These are phyloP conservation scores for Coleophora deauratella DNA, from an alignment of 2,888 invertebrate genomes.

Conservation along the genomic window DNA sequence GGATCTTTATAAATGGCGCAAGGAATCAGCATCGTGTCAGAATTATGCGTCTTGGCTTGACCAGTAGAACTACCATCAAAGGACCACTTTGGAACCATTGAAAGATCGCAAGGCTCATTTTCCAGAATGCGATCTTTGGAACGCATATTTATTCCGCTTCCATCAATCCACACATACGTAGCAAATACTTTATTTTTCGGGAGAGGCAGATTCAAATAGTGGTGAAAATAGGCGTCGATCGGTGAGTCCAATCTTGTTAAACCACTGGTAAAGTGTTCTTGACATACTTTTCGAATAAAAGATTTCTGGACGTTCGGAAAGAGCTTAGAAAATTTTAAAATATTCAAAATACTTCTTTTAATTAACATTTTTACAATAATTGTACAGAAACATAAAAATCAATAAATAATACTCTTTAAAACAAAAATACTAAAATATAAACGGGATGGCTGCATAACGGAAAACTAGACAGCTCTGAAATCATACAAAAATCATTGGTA, in stretches of 20 bases:
- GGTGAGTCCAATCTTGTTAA: too few species aligned
- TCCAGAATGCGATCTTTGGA: slow-evolving; percentile 79
- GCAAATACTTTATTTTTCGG: slow-evolving; percentile 75
- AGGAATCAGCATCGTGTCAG: slow-evolving; percentile 91
- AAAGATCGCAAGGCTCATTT: slow-evolving; percentile 69
- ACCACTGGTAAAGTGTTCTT: slow-evolving; percentile 2
- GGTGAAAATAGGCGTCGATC: slow-evolving; percentile 33
- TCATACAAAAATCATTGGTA: too few species aligned
- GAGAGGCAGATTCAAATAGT: slow-evolving; percentile 58
- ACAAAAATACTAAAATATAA: too few species aligned
- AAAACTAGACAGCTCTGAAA: too few species aligned
- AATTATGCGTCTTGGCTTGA: slow-evolving; percentile 86
- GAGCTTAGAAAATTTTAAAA: neutral
- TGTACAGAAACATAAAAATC: too few species aligned
- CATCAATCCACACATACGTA: slow-evolving; percentile 87
- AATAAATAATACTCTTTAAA: too few species aligned
- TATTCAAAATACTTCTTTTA: neutral
- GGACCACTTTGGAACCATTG: slow-evolving; percentile 84
- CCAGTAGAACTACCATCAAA: slow-evolving; percentile 96
- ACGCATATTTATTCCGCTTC: slow-evolving; percentile 81
- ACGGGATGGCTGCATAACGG: too few species aligned
- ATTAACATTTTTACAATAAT: too few species aligned
- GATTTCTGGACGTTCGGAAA: neutral
- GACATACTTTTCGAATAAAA: slow-evolving; percentile 12
- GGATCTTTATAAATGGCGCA: slow-evolving; percentile 94